These are phyloP conservation scores for Pantala flavescens DNA, from an alignment of 1,140 invertebrate genomes.

Conservation along the genomic window DNA sequence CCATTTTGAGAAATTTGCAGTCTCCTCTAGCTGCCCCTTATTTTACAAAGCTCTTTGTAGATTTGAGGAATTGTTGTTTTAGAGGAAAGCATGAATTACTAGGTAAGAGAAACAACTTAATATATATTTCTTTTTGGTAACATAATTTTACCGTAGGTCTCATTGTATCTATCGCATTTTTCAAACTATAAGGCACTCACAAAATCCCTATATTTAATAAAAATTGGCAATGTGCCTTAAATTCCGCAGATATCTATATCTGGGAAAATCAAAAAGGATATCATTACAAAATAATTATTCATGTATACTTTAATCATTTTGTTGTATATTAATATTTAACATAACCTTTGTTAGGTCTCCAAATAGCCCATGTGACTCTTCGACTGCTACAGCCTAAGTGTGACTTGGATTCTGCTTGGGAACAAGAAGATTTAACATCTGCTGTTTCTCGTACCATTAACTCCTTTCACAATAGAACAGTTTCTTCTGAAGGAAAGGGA, in stretches of 20 bases:
- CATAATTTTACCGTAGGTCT: too few species aligned
- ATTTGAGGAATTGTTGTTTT: conserved; percentile 43
- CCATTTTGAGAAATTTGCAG: conserved; percentile 49
- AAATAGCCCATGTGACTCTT: conserved; percentile 57
- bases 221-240: too few species aligned
- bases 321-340: too few species aligned
- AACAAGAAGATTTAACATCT: conserved; percentile 51
- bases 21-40: conserved; percentile 58
- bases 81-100: conserved; percentile 22
- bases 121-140: neutral
- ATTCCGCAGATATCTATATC: too few species aligned
- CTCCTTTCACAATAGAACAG: conserved; percentile 43
- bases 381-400: conserved; percentile 65
- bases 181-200: too few species aligned
- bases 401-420: conserved; percentile 65
- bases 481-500: conserved; percentile 23
- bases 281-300: too few species aligned
- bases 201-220: too few species aligned
- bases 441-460: conserved; percentile 50
- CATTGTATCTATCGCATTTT: too few species aligned
- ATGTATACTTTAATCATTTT: too few species aligned
- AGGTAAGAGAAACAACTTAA: conserved; percentile 20
- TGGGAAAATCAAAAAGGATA: too few species aligned
- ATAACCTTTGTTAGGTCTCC: conserved; percentile 25
- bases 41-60: conserved; percentile 48